These are phyloP conservation scores for Enteromius thamalakanensis DNA, from an alignment of 2,797 vertebrate species.

Conservation along the genomic window DNA sequence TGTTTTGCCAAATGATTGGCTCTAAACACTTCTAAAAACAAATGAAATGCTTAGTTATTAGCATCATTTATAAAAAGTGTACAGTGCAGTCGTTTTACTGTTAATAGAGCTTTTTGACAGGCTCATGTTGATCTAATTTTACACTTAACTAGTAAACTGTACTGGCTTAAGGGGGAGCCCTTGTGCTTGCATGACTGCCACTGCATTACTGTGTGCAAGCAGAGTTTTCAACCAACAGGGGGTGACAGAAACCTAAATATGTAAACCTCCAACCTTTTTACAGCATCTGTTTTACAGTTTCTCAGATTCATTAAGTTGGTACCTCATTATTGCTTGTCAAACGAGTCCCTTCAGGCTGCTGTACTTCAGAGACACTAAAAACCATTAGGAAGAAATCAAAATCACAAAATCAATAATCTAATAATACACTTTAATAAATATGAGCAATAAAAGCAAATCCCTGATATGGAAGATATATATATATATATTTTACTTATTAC, in stretches of 20 bases:
- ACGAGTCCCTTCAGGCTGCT: constrained; percentile 10
- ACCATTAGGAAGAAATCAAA: constrained; percentile 2
- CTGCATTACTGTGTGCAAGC: no score
- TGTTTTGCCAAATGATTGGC: neutral
- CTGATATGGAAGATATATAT: neutral
- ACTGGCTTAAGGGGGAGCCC: neutral
- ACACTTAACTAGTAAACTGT: neutral
- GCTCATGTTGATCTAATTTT: neutral
- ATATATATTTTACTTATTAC: no score
- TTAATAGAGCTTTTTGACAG: neutral
- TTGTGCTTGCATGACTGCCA: neutral
- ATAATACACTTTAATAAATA: neutral
- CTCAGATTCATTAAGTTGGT: neutral
- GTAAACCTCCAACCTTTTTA: neutral
- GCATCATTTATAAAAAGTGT: neutral
- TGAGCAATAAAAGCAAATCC: neutral
- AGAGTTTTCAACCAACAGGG: constrained; percentile 7
- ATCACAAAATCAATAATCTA: neutral
- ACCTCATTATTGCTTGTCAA: constrained; percentile 47
- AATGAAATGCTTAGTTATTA: neutral
- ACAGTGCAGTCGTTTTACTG: neutral
- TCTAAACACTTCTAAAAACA: neutral
- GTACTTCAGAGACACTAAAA: constrained; percentile 39
- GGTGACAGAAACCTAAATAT: constrained; percentile 3
- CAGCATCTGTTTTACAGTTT: neutral